These are phyloP conservation scores for Coptodon bakossiorum DNA, from an alignment of 2,113 vertebrate genomes.

Conservation along the genomic window DNA sequence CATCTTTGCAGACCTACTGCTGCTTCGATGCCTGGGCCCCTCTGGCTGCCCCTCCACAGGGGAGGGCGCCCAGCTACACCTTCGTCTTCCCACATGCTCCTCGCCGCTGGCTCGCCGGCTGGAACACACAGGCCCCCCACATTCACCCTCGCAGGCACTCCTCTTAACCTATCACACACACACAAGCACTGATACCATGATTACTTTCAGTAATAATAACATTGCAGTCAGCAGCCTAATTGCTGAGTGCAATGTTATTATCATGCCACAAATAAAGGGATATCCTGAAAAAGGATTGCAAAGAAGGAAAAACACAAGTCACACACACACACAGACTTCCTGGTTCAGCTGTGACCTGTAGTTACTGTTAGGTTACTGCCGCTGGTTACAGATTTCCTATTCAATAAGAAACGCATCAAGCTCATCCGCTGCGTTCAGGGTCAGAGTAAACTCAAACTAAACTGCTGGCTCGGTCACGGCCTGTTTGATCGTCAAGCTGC, in stretches of 20 bases:
- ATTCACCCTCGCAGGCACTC: constrained; percentile 11
- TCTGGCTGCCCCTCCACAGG: constrained; percentile 45
- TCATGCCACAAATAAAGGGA: not conserved
- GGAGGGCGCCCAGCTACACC: constrained; percentile 51
- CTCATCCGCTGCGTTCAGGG: not conserved
- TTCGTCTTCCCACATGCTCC: constrained; percentile 50
- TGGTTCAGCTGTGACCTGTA: not conserved
- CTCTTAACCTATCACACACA: not conserved
- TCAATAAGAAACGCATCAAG: not conserved
- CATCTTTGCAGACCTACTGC: constrained; percentile 53
- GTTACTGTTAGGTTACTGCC: not conserved
- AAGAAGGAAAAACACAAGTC: not conserved
- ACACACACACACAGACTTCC: not conserved
- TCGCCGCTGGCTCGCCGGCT: constrained; percentile 49
- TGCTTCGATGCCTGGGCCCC: constrained; percentile 46
- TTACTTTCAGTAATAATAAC: not conserved
- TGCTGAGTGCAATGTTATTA: not conserved
- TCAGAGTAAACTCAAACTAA: not conserved
- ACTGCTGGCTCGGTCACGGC: not conserved
- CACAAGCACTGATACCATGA: not conserved
- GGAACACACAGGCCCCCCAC: constrained; percentile 42
- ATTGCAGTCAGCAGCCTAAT: not conserved
- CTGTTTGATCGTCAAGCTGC: not conserved
- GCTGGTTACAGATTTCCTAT: not conserved
- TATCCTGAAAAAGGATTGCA: not conserved